Conservation (phyloP, 2,888 invertebrate species). For the Hypsopygia costalis region DNA sequence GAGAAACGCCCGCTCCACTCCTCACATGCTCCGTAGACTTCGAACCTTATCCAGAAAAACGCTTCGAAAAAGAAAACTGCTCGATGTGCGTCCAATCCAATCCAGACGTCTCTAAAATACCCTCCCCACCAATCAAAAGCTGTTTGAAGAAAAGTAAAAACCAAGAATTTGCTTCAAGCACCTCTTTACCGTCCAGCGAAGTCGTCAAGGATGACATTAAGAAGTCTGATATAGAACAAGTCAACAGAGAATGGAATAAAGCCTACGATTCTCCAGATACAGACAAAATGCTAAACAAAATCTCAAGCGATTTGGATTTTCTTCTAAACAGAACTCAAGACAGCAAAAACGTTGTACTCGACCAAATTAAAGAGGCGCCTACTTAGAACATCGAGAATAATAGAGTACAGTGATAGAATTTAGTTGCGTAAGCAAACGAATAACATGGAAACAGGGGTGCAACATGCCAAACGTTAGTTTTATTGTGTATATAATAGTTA, state of each 20-base stretch:
- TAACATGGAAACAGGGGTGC: slow-evolving; percentile 61
- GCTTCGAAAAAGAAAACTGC: slow-evolving; percentile 58
- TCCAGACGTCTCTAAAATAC: slow-evolving; percentile 60
- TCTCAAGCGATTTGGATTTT: slow-evolving; percentile 91
- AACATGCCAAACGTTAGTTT: slow-evolving; percentile 36
- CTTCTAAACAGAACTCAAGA: slow-evolving; percentile 84
- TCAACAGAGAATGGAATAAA: slow-evolving; percentile 59
- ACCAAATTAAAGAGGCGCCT: slow-evolving; percentile 63
- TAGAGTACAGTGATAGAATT: slow-evolving; percentile 13
- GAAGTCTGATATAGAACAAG: slow-evolving; percentile 56
- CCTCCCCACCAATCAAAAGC: slow-evolving; percentile 66
- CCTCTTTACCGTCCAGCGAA: slow-evolving; percentile 60
- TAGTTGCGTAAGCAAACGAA: slow-evolving; percentile 28
- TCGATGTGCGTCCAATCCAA: slow-evolving; percentile 62
- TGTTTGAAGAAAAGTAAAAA: slow-evolving; percentile 63
- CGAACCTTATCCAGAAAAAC: slow-evolving; percentile 50
- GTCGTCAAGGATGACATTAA: slow-evolving; percentile 42
- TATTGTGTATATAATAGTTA: slow-evolving; percentile 25
- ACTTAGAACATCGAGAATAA: slow-evolving; percentile 39
- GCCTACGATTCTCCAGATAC: slow-evolving; percentile 60
- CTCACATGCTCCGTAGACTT: slow-evolving; percentile 58
- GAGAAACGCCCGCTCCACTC: slow-evolving; percentile 38
- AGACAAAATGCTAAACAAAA: slow-evolving; percentile 88
- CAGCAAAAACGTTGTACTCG: slow-evolving; percentile 36
- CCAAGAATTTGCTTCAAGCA: slow-evolving; percentile 47